A percentile compares a stretch with the other conserved stretches of the same genome.
These are phyloP conservation scores for Anneissia japonica DNA, from an alignment of 35 echinoderm and acorn worm species.

Conservation along the genomic window DNA sequence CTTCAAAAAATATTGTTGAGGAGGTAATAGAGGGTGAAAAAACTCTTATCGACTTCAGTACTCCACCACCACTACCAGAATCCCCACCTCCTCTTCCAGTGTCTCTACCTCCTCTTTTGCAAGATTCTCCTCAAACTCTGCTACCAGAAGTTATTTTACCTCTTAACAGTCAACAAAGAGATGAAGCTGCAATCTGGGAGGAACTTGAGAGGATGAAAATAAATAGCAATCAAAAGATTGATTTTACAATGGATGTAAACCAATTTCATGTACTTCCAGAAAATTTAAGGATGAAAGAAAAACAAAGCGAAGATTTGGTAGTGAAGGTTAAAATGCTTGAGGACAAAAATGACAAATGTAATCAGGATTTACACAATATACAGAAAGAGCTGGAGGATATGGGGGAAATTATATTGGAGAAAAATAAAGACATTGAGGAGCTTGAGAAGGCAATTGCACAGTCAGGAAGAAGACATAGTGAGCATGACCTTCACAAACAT, in stretches of 20 bases:
- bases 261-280: background rate
- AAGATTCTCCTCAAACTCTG: background rate
- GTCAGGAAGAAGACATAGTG: background rate
- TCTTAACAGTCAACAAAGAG: background rate
- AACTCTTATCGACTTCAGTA: background rate
- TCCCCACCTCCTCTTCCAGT: background rate
- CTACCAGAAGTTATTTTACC: background rate
- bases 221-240: background rate
- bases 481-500: slow-evolving; percentile 5
- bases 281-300: slow-evolving; percentile 10
- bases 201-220: background rate
- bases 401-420: background rate
- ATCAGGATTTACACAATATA: background rate
- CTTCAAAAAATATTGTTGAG: background rate
- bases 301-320: background rate
- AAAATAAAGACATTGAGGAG: background rate
- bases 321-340: background rate
- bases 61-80: background rate
- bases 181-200: background rate
- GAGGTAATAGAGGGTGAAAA: background rate
- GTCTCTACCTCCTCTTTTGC: too few species aligned
- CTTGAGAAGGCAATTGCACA: slow-evolving; percentile 8
- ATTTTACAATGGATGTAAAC: background rate
- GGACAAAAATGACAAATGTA: background rate
- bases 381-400: background rate